phyloP scores from a whole-genome alignment of 2,113 vertebrate genomes.

The Tychaedon coryphoeus region DNA sequence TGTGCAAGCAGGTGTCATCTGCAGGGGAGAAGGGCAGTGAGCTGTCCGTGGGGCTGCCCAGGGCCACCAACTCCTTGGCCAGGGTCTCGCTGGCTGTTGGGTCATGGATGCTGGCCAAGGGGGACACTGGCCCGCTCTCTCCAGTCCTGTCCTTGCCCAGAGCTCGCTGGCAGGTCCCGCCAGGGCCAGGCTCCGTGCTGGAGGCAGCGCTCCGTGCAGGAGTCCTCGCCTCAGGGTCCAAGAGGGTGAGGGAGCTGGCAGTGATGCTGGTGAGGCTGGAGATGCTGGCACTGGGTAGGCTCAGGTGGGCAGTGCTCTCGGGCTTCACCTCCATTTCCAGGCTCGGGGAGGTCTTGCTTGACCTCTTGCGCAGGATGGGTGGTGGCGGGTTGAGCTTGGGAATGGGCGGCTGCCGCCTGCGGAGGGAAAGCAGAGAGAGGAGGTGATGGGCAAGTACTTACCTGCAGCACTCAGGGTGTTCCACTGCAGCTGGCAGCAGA shows the following conservation, averaged over 20 bases:
- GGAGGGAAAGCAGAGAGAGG: not conserved
- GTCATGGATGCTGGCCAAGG: conserved; percentile 62
- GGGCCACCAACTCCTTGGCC: not conserved
- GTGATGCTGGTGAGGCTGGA: conserved; percentile 74
- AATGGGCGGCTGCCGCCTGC: conserved; percentile 73
- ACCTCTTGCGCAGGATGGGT: conserved; percentile 75
- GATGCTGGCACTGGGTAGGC: conserved; percentile 53
- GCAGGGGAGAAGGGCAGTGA: conserved; percentile 57
- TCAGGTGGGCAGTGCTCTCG: not conserved
- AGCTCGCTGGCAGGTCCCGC: conserved; percentile 49
- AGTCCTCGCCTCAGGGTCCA: conserved; percentile 74
- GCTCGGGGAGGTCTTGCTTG: conserved; percentile 77
- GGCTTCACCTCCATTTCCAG: conserved; percentile 57
- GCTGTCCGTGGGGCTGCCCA: conserved; percentile 7
- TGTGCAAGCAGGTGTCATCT: conserved; percentile 82
- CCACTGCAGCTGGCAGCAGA: rapidly evolving
- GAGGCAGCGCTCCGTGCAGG: conserved; percentile 57
- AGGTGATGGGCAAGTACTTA: not conserved
- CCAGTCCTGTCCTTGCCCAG: conserved; percentile 68
- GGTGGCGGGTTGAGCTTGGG: conserved; percentile 82
- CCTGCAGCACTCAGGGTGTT: not conserved
- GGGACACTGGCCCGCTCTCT: conserved; percentile 53
- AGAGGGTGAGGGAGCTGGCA: conserved; percentile 70
- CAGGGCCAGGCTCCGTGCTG: conserved; percentile 68
- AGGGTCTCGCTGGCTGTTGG: not conserved